Evolutionary conservation across 1,140 invertebrate species (phyloP), one percentile per base, ranked within the genome.

Genomic region (Heliconius hewitsoni): DNA sequence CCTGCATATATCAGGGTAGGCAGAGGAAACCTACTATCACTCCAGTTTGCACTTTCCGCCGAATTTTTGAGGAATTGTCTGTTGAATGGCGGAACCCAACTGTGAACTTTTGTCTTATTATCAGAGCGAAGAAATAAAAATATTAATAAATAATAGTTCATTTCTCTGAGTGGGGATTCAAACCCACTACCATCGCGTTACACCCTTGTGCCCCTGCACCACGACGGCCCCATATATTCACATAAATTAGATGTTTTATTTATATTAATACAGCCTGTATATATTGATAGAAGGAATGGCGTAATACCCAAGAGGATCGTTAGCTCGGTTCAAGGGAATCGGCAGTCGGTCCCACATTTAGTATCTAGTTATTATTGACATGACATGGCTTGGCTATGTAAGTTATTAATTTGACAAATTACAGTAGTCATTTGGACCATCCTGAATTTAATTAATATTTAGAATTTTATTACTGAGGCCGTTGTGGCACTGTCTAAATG

Each of bases 231-330:
- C 8, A 18, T 1, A n/a, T 55, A 55, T 0, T 55, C 8, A 55
- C 2, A 57, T n/a, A 57, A 57, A 57, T 19, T 11, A 57, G 55
- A 70, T 3, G 9, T 30, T 30, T 23, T 46, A 71, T 19, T 19
- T 71, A 66, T 66, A 11, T 42, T 23, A 39, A 30, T 57, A 66
- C 74, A 34, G 0, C 39, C 74, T 76, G 74, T 76, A 70, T 76
- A 76, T 19, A 30, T 9, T 19, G 23, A 16, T 71, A 70, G 60
- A 70, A 46, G 60, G 39, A n/a, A 70, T 66, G 74, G 57, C 74
- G 30, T 34, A 76, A 30, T 39, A 30, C 57, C 46, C 60, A 46
- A n/a, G 74, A 60, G 74, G 66, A 42, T 71, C 74, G 57, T 76
- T 76, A 76, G 57, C 23, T 27, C 19, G 37, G 55, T 60, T 39